Evolutionary conservation across 2,797 vertebrate species (phyloP).

Genomic region (Xenopus petersii): DNA sequence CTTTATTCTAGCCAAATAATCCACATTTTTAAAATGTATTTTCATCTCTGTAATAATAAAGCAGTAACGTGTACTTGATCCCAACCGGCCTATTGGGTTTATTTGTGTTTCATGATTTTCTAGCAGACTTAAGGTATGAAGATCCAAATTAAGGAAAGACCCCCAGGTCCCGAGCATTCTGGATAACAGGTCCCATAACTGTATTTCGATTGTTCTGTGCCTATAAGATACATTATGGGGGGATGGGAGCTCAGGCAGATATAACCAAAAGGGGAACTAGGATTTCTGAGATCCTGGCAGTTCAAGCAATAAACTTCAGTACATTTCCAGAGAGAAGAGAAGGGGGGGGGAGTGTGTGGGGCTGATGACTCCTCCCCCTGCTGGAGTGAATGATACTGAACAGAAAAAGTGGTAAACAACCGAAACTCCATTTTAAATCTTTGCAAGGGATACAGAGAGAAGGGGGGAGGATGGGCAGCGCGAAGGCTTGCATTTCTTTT

Average conservation of each 20-base stretch:
- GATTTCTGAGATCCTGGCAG: slow-evolving; percentile 21
- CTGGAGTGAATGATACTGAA: slow-evolving; percentile 16
- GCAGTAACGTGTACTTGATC: too few relatives aligned
- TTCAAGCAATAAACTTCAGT: slow-evolving; percentile 21
- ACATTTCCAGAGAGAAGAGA: slow-evolving; percentile 31
- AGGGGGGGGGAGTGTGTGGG: not conserved
- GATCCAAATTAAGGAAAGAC: too few relatives aligned
- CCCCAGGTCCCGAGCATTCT: too few relatives aligned
- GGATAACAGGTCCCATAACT: too few relatives aligned
- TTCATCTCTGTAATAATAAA: too few relatives aligned
- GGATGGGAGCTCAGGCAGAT: not conserved
- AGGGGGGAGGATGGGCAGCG: not conserved
- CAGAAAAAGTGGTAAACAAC: slow-evolving; percentile 38
- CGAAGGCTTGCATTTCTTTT: too few relatives aligned
- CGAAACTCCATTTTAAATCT: slow-evolving; percentile 37
- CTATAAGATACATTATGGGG: not conserved
- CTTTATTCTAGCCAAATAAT: too few relatives aligned
- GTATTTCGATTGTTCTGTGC: too few relatives aligned
- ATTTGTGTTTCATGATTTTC: too few relatives aligned
- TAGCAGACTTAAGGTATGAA: too few relatives aligned
- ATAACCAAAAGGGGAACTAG: slow-evolving; percentile 23
- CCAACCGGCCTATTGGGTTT: too few relatives aligned
- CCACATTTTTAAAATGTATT: too few relatives aligned
- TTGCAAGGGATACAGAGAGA: not conserved
- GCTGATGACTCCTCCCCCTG: slow-evolving; percentile 11